phyloP scores from a whole-genome alignment of 2,797 vertebrate species.

The Champsocephalus gunnari region DNA sequence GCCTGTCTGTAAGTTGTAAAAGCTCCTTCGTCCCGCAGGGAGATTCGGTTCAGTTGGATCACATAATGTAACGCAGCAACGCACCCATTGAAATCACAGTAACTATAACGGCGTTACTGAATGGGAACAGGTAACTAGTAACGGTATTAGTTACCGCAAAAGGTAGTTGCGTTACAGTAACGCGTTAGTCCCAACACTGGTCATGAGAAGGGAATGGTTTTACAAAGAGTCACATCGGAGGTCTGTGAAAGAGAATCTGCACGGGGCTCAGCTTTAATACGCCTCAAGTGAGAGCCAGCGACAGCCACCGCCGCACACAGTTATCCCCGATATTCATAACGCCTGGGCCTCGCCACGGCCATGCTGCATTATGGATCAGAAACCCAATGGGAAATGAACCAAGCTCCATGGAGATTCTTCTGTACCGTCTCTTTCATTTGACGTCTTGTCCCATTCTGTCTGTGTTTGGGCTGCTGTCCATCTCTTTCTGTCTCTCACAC shows the following conservation, averaged over 20 bases:
- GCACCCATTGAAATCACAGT: too few species aligned
- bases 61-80: too few species aligned
- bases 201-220: slow-evolving; percentile 57
- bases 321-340: slow-evolving; percentile 76
- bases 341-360: slow-evolving; percentile 55
- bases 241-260: slow-evolving; percentile 62
- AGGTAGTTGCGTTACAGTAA: too few species aligned
- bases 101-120: too few species aligned
- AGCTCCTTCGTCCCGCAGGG: too few species aligned
- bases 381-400: slow-evolving; percentile 77
- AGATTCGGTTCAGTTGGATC: too few species aligned
- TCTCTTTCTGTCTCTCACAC: slow-evolving; percentile 27
- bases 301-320: slow-evolving; percentile 72
- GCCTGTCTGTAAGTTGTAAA: too few species aligned
- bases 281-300: slow-evolving; percentile 74
- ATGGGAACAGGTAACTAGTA: too few species aligned
- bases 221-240: slow-evolving; percentile 74
- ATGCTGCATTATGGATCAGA: slow-evolving; percentile 75
- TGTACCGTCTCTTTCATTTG: slow-evolving; percentile 57
- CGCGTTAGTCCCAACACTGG: too few species aligned
- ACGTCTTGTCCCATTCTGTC: slow-evolving; percentile 18
- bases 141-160: too few species aligned
- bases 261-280: slow-evolving; percentile 79
- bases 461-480: slow-evolving; percentile 36
- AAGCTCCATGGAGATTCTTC: slow-evolving; percentile 53